phyloP scores from a whole-genome alignment of 2,888 invertebrate species.

The Lutraria lutraria region DNA sequence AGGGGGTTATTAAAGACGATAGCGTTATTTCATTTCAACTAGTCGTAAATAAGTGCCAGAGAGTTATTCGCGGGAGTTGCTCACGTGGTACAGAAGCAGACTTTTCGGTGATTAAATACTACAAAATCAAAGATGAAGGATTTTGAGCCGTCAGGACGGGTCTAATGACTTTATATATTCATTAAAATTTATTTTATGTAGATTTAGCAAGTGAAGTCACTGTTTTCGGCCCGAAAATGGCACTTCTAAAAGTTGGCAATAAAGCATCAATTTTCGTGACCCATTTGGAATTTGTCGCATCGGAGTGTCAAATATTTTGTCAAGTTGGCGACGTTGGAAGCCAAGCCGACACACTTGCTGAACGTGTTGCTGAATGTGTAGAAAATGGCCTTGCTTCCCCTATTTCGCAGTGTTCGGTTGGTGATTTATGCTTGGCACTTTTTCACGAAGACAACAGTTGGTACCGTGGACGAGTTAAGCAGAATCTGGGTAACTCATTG shows the following conservation, averaged over 20 bases:
- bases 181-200: background rate
- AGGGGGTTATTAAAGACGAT: background rate
- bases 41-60: slow-evolving; percentile 23
- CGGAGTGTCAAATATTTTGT: slow-evolving; percentile 64
- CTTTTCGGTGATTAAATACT: background rate
- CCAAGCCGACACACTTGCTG: slow-evolving; percentile 69
- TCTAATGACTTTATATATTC: slow-evolving; percentile 1
- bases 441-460: slow-evolving; percentile 79
- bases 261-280: slow-evolving; percentile 71
- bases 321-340: slow-evolving; percentile 72
- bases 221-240: slow-evolving; percentile 48
- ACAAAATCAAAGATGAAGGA: background rate
- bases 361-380: slow-evolving; percentile 61
- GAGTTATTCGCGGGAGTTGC: slow-evolving; percentile 55
- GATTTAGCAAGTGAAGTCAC: background rate
- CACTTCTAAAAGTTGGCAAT: slow-evolving; percentile 61
- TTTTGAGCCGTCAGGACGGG: background rate
- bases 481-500: slow-evolving; percentile 51
- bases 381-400: slow-evolving; percentile 51
- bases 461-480: slow-evolving; percentile 79
- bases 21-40: background rate
- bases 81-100: slow-evolving; percentile 56
- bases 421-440: slow-evolving; percentile 71
- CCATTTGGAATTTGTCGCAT: slow-evolving; percentile 71
- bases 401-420: slow-evolving; percentile 42